Evolutionary conservation across 1,140 invertebrate species (phyloP), one percentile per base, ranked within the genome.

Genomic region (Drosophila cardini): DNA sequence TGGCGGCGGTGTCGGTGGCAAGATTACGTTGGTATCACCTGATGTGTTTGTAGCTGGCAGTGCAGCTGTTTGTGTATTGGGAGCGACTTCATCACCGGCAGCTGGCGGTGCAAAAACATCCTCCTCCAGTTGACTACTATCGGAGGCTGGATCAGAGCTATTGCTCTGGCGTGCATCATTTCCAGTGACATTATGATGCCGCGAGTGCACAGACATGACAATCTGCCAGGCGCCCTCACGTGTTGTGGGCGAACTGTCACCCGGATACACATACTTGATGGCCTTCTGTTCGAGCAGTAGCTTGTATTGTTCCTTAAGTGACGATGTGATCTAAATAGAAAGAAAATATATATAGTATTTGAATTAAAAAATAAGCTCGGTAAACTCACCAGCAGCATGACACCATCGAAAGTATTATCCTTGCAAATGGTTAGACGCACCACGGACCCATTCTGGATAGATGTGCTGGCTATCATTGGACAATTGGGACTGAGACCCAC

Each of bases 401-500:
- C 94, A 26, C 93, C 94, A 70, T 95, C 95, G 16, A 95, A 93
- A 60, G 93, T 94, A 77, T 95, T 95, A 91, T 96, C 95, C 73
- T 94, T 94, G 72, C 96, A 95, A 45, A 97, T 93, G 61, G 94
- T 92, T 40, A 96, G 83, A 62, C 93, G 93, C 43, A 90, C 92
- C 53, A 96, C 94, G 16, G 93, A 90, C 42, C 94, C 95, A 56
- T 93, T 93, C 9, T 91, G 81, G 46, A 96, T 93, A 55, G 93
- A 93, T n/a, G 95, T 95, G 43, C 93, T 93, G 32, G 94, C 94
- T 32, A 96, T 93, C 90, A 94, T 94, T 26, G 94, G 93, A n/a
- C 95, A 95, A 87, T 93, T 95, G 2, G 91, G 91, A 43, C 94
- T 94, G 10, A 97, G 92, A 90, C 96, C 95, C 50, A 97, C 93